A percentile compares a stretch with the other conserved stretches of the same genome.
phyloP scores from a whole-genome alignment of 2,888 invertebrate species.

The Trachelus iudaicus region DNA sequence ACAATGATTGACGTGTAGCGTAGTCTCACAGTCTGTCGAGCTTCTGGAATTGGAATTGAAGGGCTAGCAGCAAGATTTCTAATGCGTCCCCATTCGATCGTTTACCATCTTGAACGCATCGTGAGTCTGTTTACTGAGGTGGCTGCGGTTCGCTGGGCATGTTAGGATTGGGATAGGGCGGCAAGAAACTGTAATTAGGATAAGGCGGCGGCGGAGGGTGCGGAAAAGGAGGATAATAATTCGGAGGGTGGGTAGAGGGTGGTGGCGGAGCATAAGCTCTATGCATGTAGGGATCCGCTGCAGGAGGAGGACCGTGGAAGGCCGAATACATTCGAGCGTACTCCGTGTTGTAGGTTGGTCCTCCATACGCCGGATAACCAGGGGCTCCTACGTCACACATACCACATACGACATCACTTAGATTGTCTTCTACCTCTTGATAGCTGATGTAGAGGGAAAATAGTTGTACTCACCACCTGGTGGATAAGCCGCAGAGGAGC shows the following conservation, averaged over 20 bases:
- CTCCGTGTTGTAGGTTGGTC: constrained; percentile 59
- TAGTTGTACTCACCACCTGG: constrained; percentile 50
- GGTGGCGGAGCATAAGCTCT: constrained; percentile 57
- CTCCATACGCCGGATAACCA: constrained; percentile 59
- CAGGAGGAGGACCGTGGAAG: constrained; percentile 60
- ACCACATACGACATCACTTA: not conserved
- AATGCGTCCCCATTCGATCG: constrained; percentile 13
- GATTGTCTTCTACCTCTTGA: not conserved
- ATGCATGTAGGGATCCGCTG: constrained; percentile 61
- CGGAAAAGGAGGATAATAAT: constrained; percentile 62
- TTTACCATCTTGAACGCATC: constrained; percentile 13
- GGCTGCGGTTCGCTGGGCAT: constrained; percentile 63
- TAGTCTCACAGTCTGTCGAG: constrained; percentile 53
- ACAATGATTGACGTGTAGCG: constrained; percentile 51
- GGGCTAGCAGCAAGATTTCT: constrained; percentile 31
- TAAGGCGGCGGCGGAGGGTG: constrained; percentile 68
- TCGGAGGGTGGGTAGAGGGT: constrained; percentile 56
- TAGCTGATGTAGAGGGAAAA: not conserved
- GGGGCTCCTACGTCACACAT: constrained; percentile 47
- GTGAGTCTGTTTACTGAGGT: constrained; percentile 53
- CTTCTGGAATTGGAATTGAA: constrained; percentile 38
- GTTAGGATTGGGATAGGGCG: constrained; percentile 67
- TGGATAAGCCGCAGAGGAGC: constrained; percentile 58
- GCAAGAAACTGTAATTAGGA: constrained; percentile 69
- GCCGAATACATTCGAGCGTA: constrained; percentile 63